Evolutionary conservation across 37 sponge, comb jelly and placozoan genomes (phyloP).

Genomic region (Crambe crambe): DNA sequence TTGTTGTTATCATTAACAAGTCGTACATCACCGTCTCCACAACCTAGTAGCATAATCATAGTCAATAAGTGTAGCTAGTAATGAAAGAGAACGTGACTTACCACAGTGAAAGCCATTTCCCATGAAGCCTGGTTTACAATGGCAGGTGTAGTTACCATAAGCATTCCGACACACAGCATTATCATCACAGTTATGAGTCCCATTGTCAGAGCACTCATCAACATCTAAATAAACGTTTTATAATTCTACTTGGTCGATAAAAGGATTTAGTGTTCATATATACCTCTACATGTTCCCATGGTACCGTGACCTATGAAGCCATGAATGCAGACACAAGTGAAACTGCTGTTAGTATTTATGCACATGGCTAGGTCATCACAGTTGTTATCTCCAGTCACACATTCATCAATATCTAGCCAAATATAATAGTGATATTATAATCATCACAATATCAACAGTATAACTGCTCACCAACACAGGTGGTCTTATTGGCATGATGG

Average conservation of each 20-base stretch:
- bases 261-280: not conserved
- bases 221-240: constrained; percentile 32
- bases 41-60: not conserved
- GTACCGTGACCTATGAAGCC: constrained; percentile 34
- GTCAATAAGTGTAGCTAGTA: too few species aligned
- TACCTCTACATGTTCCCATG: not conserved
- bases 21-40: constrained; percentile 25
- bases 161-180: constrained; percentile 33
- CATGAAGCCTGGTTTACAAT: constrained; percentile 33
- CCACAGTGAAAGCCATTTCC: constrained; percentile 3
- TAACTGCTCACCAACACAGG: not conserved
- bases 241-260: too few species aligned
- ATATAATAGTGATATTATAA: too few species aligned
- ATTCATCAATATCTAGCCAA: constrained; percentile 41
- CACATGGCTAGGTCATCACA: constrained; percentile 27
- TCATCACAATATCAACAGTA: too few species aligned
- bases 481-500: not conserved
- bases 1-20: not conserved
- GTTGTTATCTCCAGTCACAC: not conserved
- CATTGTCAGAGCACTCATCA: constrained; percentile 30
- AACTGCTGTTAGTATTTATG: constrained; percentile 36
- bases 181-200: constrained; percentile 20
- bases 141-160: constrained; percentile 49
- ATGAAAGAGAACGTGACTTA: not conserved
- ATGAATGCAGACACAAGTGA: constrained; percentile 26